Conservation (phyloP, 2,797 vertebrate species). For the Siniperca obscura region DNA sequence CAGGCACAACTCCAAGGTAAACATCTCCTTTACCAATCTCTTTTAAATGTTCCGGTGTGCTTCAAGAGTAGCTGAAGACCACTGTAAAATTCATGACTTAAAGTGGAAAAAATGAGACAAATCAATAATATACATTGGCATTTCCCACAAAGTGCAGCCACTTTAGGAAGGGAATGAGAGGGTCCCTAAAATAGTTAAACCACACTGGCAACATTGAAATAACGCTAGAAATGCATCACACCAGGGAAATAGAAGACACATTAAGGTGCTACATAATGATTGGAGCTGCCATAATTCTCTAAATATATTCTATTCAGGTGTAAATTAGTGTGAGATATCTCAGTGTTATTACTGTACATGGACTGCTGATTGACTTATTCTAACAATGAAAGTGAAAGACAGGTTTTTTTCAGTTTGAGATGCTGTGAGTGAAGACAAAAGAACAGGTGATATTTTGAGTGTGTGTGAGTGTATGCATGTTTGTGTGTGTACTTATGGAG, state of each 20-base stretch:
- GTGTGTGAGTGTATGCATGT: too few species aligned
- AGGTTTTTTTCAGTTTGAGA: slow-evolving; percentile 3
- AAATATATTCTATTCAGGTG: slow-evolving; percentile 57
- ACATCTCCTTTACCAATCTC: slow-evolving; percentile 37
- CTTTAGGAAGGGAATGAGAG: not conserved
- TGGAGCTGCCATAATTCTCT: slow-evolving; percentile 6
- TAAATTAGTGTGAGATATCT: slow-evolving; percentile 70
- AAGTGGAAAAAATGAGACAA: slow-evolving; percentile 33
- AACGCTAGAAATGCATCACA: slow-evolving; percentile 22
- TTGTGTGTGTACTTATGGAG: not conserved
- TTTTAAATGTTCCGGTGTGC: slow-evolving; percentile 28
- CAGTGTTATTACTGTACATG: slow-evolving; percentile 16
- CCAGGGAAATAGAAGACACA: slow-evolving; percentile 9
- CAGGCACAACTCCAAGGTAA: slow-evolving; percentile 28
- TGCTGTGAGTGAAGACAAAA: slow-evolving; percentile 15
- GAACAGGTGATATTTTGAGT: slow-evolving; percentile 2
- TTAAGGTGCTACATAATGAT: not conserved
- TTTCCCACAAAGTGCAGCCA: slow-evolving; percentile 39
- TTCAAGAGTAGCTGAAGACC: slow-evolving; percentile 22
- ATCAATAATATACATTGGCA: slow-evolving; percentile 50
- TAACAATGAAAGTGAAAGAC: slow-evolving; percentile 43
- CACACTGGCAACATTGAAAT: slow-evolving; percentile 42
- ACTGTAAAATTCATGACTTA: slow-evolving; percentile 44
- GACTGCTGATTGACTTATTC: slow-evolving; percentile 20
- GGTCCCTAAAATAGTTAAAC: slow-evolving; percentile 33